Base-by-base conservation (phyloP, 2,113 vertebrate genomes). In the Recurvirostra avosetta region DNA sequence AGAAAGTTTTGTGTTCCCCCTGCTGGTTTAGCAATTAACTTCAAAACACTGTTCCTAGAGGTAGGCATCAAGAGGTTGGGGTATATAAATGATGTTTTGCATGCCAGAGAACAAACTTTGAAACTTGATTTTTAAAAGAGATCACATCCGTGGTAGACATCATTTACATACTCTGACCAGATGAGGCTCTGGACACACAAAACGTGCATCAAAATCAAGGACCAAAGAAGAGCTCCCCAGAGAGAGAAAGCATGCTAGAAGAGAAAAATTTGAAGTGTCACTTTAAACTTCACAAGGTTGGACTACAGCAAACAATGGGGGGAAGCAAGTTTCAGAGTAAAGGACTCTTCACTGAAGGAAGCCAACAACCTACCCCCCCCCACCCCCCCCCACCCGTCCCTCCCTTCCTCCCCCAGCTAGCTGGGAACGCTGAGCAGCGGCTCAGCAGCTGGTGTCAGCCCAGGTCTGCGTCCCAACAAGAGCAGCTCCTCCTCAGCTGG, bases 1-100 rank as follows among this genome's bases (percentile, higher is more conserved):
- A 78, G 12, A 96, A 83, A 77, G 91, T 94, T 71, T 30, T 91
- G 93, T 95, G 95, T 96, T 97, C 97, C 98, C 98, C 96, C 98
- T 98, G 86, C 97, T 98, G 98, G 97, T 78, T 91, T 94, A 88
- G 71, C 90, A 88, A 88, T 47, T 97, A 95, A 96, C 91, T 96
- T 95, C 96, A 74, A 96, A 95, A 74, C 61, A 20, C 7, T 65
- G 41, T 47, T 97, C 95, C 75, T 75, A 84, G 86, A 91, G 74
- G 55, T 56, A 86, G 74, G 65, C 88, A 95, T 92, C 75, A 84
- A 71, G 94, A 86, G 74, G 16, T 58, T 59, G 30, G 9, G 19
- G n/a, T 65, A 49, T 38, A 45, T 13, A 52, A 78, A 77, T 66
- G 40, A 70, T 4, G 10, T 40, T 88, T 22, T 47, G 26, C 47